A percentile compares a stretch with the other conserved stretches of the same genome.
Evolutionary conservation across 2,113 vertebrate genomes (phyloP).

Genomic region (Naja naja): DNA sequence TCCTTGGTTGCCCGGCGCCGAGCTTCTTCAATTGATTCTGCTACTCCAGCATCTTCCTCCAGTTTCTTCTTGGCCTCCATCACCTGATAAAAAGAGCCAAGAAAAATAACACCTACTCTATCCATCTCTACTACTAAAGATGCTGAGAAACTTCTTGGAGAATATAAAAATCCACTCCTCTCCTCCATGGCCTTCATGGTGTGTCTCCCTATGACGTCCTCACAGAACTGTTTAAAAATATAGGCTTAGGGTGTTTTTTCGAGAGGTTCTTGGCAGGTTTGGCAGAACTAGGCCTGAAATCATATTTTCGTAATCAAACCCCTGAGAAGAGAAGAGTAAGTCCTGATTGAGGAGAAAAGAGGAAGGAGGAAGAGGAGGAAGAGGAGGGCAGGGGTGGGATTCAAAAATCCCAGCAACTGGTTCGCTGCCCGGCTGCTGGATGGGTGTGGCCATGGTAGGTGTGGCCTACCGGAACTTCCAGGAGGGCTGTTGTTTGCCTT

Average conservation of each 20-base stretch:
- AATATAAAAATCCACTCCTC: neutral
- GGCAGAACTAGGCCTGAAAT: neutral
- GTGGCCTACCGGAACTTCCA: too few relatives aligned
- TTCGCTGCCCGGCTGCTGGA: too few relatives aligned
- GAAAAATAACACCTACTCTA: neutral
- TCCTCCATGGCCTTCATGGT: neutral
- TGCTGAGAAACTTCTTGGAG: neutral
- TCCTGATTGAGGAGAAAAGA: neutral
- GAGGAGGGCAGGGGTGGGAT: too few relatives aligned
- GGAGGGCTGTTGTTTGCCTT: too few relatives aligned
- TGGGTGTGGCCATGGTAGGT: too few relatives aligned
- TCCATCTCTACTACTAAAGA: neutral
- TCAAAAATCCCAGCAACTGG: too few relatives aligned
- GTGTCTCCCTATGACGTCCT: too few relatives aligned
- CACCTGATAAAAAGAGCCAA: constrained; percentile 46
- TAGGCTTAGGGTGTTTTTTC: neutral
- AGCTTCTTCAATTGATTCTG: constrained; percentile 79
- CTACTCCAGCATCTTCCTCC: constrained; percentile 79
- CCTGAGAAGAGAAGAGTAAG: neutral
- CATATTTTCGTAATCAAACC: neutral
- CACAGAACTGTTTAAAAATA: neutral
- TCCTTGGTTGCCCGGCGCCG: constrained; percentile 81
- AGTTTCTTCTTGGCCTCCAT: constrained; percentile 79
- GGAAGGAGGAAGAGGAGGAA: neutral
- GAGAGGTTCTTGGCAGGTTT: neutral